Percentiles rank a stretch among this genome's conserved stretches.
These are phyloP conservation scores for Dascyllus trimaculatus DNA, from an alignment of 2,113 vertebrate genomes.

Conservation along the genomic window DNA sequence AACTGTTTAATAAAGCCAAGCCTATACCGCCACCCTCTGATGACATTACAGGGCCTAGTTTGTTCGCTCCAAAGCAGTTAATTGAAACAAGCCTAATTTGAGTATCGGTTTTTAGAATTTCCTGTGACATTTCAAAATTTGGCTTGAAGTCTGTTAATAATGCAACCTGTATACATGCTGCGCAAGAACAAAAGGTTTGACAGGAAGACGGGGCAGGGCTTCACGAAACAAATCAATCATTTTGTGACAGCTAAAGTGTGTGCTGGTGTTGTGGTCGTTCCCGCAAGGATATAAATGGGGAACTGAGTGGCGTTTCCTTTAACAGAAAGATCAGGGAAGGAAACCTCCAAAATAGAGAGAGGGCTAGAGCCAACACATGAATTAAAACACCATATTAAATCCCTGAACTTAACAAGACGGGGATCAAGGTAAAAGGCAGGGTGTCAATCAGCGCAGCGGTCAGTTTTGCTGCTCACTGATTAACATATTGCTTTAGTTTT, in stretches of 20 bases:
- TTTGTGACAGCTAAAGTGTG: slow-evolving; percentile 12
- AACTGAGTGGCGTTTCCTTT: slow-evolving; percentile 12
- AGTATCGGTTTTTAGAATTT: too few species aligned
- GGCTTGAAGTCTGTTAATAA: too few species aligned
- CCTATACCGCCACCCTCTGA: too few species aligned
- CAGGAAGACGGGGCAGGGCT: neutral
- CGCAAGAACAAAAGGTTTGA: neutral
- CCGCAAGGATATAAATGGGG: neutral
- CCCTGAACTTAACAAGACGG: slow-evolving; percentile 21
- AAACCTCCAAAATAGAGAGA: slow-evolving; percentile 9
- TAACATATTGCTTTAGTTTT: neutral
- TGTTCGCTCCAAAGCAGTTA: too few species aligned
- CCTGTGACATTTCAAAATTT: too few species aligned
- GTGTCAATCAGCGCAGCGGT: slow-evolving; percentile 26
- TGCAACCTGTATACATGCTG: neutral
- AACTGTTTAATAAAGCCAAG: too few species aligned
- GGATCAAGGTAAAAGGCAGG: neutral
- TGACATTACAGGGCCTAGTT: too few species aligned
- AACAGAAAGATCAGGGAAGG: slow-evolving; percentile 1
- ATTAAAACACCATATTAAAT: neutral
- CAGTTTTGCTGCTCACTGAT: slow-evolving; percentile 9
- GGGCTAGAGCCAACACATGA: neutral
- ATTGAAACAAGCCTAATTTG: too few species aligned
- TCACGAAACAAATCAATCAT: slow-evolving; percentile 4
- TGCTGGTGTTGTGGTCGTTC: neutral